Conservation (phyloP, 2,888 invertebrate species). For the Andrena hattorfiana region DNA sequence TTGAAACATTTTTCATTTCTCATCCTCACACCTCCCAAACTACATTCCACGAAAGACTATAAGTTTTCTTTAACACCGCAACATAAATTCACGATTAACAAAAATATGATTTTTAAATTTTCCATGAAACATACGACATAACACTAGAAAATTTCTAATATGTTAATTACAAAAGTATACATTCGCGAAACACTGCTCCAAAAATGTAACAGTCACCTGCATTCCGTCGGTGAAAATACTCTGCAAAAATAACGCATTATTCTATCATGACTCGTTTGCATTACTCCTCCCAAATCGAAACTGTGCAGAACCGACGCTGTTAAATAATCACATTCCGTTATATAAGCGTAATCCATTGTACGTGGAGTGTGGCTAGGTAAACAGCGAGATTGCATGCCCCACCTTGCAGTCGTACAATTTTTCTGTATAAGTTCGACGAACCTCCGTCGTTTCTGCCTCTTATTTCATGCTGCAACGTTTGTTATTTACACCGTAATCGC, state of each 20-base stretch:
- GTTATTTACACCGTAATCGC: conserved; percentile 40
- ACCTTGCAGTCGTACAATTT: conserved; percentile 10
- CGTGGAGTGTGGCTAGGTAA: conserved; percentile 7
- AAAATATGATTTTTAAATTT: too few relatives aligned
- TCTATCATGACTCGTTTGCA: not conserved
- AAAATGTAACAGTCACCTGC: too few relatives aligned
- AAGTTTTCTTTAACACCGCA: too few relatives aligned
- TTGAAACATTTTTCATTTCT: too few relatives aligned
- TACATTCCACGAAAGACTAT: too few relatives aligned
- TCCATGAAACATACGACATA: too few relatives aligned
- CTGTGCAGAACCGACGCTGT: not conserved
- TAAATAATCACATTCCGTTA: not conserved
- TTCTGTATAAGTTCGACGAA: conserved; percentile 46
- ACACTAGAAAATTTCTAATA: too few relatives aligned
- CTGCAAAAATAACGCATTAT: not conserved
- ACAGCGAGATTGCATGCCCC: conserved; percentile 23
- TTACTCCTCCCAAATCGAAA: not conserved
- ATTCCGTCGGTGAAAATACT: not conserved
- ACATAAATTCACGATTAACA: too few relatives aligned
- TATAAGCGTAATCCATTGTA: conserved; percentile 14
- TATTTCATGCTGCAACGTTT: conserved; percentile 12
- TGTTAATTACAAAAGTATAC: too few relatives aligned
- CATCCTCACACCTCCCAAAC: too few relatives aligned
- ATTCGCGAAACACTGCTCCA: too few relatives aligned
- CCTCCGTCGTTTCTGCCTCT: conserved; percentile 29